A percentile compares a stretch with the other conserved stretches of the same genome.
Evolutionary conservation across 1,140 invertebrate genomes (phyloP).

Genomic region (Leptinotarsa texana): DNA sequence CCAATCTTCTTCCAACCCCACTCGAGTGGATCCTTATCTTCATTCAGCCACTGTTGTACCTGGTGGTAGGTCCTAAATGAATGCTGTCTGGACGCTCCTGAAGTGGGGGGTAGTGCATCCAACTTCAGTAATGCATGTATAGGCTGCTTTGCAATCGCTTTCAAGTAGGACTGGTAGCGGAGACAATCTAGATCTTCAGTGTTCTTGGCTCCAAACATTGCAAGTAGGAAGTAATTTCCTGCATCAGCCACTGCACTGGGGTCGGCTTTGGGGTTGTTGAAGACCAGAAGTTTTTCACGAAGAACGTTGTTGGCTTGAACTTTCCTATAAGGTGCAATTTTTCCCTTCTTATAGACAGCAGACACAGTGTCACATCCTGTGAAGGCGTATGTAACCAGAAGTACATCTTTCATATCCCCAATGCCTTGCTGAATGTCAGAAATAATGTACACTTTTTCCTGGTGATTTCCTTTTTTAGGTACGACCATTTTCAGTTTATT

Average conservation of each 20-base stretch:
- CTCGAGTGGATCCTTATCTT: constrained; percentile 29
- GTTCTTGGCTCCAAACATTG: constrained; percentile 21
- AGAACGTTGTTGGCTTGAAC: constrained; percentile 12
- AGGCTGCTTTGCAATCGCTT: constrained; percentile 21
- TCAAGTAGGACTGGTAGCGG: constrained; percentile 15
- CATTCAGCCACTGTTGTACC: constrained; percentile 36
- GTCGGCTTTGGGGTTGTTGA: constrained; percentile 19
- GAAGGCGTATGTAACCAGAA: constrained; percentile 11
- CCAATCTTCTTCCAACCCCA: constrained; percentile 38
- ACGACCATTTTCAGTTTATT: constrained; percentile 19
- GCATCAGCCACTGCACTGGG: constrained; percentile 20
- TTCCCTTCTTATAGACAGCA: constrained; percentile 23
- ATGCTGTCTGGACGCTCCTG: constrained; percentile 39
- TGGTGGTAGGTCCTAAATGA: constrained; percentile 41
- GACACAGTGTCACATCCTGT: constrained; percentile 25
- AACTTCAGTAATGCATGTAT: neutral
- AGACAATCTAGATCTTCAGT: constrained; percentile 14
- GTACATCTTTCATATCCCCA: constrained; percentile 28
- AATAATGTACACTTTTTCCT: constrained; percentile 25
- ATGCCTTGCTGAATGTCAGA: constrained; percentile 22
- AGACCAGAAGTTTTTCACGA: constrained; percentile 14
- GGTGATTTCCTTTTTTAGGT: constrained; percentile 21
- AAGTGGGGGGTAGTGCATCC: constrained; percentile 33
- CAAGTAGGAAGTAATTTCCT: constrained; percentile 21
- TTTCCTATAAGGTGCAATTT: constrained; percentile 22